Percentiles rank a stretch among this genome's conserved stretches.
Evolutionary conservation across 2,888 invertebrate species (phyloP).

Genomic region (Gortyna flavago): DNA sequence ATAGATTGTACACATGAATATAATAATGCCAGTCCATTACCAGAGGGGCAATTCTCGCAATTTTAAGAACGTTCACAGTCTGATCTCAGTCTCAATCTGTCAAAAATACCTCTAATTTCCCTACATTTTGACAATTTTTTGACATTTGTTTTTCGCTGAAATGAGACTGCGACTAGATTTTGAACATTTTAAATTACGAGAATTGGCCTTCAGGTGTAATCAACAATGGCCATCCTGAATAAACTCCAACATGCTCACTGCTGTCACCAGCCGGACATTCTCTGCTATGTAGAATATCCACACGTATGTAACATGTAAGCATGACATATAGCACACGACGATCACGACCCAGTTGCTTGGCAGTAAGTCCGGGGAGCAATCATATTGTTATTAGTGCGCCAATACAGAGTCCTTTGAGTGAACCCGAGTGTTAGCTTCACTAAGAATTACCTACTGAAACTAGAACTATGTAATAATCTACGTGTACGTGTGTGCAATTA

Average conservation of each 20-base stretch:
- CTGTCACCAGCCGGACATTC: neutral
- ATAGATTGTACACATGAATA: neutral
- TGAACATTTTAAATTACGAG: too few relatives aligned
- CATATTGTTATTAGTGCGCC: conserved; percentile 10
- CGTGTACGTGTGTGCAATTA: neutral
- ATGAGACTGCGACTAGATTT: too few relatives aligned
- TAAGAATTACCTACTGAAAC: neutral
- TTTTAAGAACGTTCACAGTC: too few relatives aligned
- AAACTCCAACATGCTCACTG: neutral
- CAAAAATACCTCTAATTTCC: too few relatives aligned
- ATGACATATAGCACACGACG: neutral
- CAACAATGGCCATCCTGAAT: neutral
- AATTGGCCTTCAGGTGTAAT: too few relatives aligned
- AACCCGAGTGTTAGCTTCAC: neutral
- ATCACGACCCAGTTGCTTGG: conserved; percentile 18
- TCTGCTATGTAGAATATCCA: neutral
- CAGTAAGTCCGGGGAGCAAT: conserved; percentile 12
- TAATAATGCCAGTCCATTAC: too few relatives aligned
- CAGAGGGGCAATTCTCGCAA: too few relatives aligned
- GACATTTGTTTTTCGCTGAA: too few relatives aligned
- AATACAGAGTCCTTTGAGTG: neutral
- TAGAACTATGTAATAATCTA: neutral
- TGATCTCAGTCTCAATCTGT: too few relatives aligned
- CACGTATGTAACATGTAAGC: neutral
- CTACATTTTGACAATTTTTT: too few relatives aligned